Percentiles rank a stretch among this genome's conserved stretches.
These are phyloP conservation scores for Hirtodrosophila confusa DNA, from an alignment of 2,888 invertebrate species.

Conservation along the genomic window DNA sequence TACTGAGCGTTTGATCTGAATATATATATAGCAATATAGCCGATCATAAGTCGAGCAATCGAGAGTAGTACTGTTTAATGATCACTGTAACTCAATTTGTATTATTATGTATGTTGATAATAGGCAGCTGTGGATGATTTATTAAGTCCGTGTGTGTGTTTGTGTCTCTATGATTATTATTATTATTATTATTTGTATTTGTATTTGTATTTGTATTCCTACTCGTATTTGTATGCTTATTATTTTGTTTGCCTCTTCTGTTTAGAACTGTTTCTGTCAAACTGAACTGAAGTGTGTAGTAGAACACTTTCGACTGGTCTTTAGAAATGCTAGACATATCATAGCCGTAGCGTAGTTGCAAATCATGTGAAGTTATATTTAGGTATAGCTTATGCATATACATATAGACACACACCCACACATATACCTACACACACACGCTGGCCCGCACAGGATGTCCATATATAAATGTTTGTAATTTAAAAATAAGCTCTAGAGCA, in stretches of 20 bases:
- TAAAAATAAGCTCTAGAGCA: no score
- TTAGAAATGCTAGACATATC: constrained; percentile 43
- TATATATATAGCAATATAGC: not conserved
- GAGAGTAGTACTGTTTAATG: constrained; percentile 16
- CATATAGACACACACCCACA: constrained; percentile 1
- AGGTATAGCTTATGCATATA: not conserved
- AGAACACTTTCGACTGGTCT: constrained; percentile 53
- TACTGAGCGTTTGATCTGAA: constrained; percentile 31
- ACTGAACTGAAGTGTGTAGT: constrained; percentile 43
- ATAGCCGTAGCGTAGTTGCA: constrained; percentile 37
- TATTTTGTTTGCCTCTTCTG: not conserved
- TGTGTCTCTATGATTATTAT: constrained; percentile 6
- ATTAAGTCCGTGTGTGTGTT: constrained; percentile 7
- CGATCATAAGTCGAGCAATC: no score
- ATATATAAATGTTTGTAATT: no score
- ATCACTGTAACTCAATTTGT: constrained; percentile 52
- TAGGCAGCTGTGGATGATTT: constrained; percentile 12
- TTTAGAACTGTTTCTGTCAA: constrained; percentile 6
- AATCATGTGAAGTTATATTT: constrained; percentile 21
- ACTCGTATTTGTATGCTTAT: constrained; percentile 4
- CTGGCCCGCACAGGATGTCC: not conserved
- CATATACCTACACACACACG: not conserved
- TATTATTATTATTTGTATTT: constrained; percentile 9
- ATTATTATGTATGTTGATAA: constrained; percentile 45
- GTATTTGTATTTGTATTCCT: constrained; percentile 6